Conservation (phyloP, 2,113 vertebrate species). For the Pachycephala philippinensis region DNA sequence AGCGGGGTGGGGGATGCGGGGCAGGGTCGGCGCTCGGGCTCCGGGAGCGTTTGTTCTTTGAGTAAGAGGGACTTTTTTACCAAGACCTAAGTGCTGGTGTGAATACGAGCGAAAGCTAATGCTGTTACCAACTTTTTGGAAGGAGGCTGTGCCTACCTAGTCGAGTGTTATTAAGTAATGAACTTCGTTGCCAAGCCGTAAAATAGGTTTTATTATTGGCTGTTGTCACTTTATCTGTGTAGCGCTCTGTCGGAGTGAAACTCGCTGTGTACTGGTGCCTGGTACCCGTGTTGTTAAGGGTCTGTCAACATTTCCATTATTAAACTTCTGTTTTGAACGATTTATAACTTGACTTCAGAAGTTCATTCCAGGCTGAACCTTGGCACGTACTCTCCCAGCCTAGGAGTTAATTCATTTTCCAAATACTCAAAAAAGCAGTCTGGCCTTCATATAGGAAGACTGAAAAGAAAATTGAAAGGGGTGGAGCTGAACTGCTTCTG, state of each 20-base stretch:
- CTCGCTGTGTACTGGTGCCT: neutral
- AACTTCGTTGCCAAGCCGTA: constrained; percentile 37
- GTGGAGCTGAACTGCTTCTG: neutral
- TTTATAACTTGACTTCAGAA: constrained; percentile 7
- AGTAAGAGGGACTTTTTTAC: neutral
- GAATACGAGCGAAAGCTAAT: constrained; percentile 2
- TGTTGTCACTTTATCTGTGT: neutral
- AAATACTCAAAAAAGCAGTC: neutral
- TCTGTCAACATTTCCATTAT: constrained; percentile 55
- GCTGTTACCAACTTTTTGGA: constrained; percentile 26
- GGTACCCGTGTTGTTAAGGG: neutral
- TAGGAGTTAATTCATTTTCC: constrained; percentile 56
- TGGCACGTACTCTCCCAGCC: neutral
- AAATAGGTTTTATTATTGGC: neutral
- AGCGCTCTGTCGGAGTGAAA: neutral
- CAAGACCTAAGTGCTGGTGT: neutral
- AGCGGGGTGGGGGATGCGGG: neutral
- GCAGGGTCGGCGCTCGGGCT: neutral
- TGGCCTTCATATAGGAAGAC: neutral
- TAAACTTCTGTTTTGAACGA: constrained; percentile 21
- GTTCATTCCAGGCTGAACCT: constrained; percentile 5
- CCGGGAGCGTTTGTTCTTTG: neutral
- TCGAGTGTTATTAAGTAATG: neutral
- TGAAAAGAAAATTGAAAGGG: neutral
- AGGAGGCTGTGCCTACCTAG: neutral